Evolutionary conservation across 2,888 invertebrate genomes (phyloP).

Genomic region (Tuta absoluta): DNA sequence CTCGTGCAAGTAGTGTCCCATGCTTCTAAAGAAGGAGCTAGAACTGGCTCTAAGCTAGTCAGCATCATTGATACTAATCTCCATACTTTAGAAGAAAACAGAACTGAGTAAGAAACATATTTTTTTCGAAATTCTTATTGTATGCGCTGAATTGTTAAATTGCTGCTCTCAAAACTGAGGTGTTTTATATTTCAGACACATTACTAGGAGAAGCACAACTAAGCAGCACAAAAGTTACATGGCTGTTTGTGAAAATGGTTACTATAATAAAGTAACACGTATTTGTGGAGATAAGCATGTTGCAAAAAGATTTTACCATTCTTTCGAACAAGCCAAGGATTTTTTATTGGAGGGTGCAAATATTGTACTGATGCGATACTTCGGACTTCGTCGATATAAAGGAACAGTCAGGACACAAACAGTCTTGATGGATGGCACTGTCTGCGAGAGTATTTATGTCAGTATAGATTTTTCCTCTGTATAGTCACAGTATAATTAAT

Average conservation of each 20-base stretch:
- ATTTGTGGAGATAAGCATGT: conserved; percentile 68
- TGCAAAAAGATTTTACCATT: conserved; percentile 75
- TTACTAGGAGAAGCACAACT: conserved; percentile 62
- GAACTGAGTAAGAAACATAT: conserved; percentile 71
- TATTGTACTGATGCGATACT: conserved; percentile 81
- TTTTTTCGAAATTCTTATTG: conserved; percentile 5
- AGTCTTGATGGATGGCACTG: conserved; percentile 81
- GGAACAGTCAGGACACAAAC: conserved; percentile 80
- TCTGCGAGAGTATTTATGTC: conserved; percentile 83
- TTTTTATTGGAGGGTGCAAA: conserved; percentile 84
- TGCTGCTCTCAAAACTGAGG: not conserved
- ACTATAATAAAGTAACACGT: conserved; percentile 78
- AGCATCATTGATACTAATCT: conserved; percentile 82
- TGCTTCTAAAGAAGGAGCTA: conserved; percentile 78
- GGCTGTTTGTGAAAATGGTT: conserved; percentile 78
- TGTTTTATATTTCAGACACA: conserved; percentile 55
- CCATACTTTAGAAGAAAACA: conserved; percentile 84
- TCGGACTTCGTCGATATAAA: conserved; percentile 76
- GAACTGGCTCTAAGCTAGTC: conserved; percentile 81
- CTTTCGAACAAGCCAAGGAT: conserved; percentile 70
- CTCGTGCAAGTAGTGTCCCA: conserved; percentile 82
- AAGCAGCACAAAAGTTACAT: conserved; percentile 80
- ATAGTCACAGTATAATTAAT: too few species aligned
- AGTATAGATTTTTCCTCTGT: conserved; percentile 41
- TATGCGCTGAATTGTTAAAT: not conserved